These are phyloP conservation scores for Drosophila infuscata DNA, from an alignment of 2,888 invertebrate species.

Conservation along the genomic window DNA sequence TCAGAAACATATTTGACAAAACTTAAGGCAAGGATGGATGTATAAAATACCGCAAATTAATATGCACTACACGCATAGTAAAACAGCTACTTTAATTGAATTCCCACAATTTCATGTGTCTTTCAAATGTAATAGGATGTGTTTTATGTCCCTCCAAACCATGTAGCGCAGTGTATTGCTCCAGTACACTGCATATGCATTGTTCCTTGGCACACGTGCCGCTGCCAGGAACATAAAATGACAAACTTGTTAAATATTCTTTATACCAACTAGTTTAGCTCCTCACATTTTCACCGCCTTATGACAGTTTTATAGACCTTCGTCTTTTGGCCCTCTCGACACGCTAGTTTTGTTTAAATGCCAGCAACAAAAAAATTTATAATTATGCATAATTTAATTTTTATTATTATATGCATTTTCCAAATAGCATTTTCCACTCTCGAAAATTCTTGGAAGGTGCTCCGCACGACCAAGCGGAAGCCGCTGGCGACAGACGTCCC, in stretches of 20 bases:
- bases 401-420: slow-evolving; percentile 71
- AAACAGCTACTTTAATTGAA: background rate
- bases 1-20: background rate
- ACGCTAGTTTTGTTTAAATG: slow-evolving; percentile 66
- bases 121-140: background rate
- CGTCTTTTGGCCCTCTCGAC: slow-evolving; percentile 4
- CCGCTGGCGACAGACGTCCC: slow-evolving; percentile 69
- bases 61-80: background rate
- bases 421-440: slow-evolving; percentile 46
- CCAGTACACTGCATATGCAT: slow-evolving; percentile 18
- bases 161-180: slow-evolving; percentile 38
- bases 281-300: slow-evolving; percentile 60
- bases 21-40: background rate
- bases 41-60: background rate
- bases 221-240: slow-evolving; percentile 21
- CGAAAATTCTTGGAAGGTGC: slow-evolving; percentile 57
- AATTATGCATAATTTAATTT: slow-evolving; percentile 80
- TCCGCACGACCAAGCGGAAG: slow-evolving; percentile 63
- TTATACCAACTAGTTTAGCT: slow-evolving; percentile 37
- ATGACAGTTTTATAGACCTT: slow-evolving; percentile 66
- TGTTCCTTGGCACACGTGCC: slow-evolving; percentile 49
- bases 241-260: slow-evolving; percentile 43
- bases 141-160: background rate
- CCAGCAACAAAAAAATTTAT: slow-evolving; percentile 53
- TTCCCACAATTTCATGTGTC: background rate